A percentile compares a stretch with the other conserved stretches of the same genome.
These are phyloP conservation scores for Diachrysia chrysitis DNA, from an alignment of 2,888 invertebrate species.

Conservation along the genomic window DNA sequence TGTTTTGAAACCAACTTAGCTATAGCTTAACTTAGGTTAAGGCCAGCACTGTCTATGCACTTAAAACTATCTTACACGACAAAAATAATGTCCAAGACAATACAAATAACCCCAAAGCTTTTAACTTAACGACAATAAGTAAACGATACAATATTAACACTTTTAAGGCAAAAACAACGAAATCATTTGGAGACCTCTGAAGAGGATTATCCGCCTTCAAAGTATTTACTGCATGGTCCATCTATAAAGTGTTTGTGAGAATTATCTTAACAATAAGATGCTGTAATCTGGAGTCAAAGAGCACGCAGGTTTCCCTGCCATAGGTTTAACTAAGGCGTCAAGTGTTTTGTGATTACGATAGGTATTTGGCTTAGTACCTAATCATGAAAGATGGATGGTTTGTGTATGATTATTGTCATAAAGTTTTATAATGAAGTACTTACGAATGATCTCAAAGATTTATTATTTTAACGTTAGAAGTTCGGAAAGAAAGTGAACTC, in stretches of 20 bases:
- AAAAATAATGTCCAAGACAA: slow-evolving; percentile 41
- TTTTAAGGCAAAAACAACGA: slow-evolving; percentile 28
- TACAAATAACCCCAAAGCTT: slow-evolving; percentile 37
- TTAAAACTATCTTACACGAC: slow-evolving; percentile 37
- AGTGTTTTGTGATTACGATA: slow-evolving; percentile 38
- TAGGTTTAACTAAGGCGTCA: slow-evolving; percentile 21
- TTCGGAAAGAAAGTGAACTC: too few relatives aligned
- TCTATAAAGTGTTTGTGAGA: slow-evolving; percentile 44
- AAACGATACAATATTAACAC: slow-evolving; percentile 30
- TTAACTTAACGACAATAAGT: slow-evolving; percentile 33
- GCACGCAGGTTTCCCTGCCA: slow-evolving; percentile 32
- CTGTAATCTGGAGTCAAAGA: slow-evolving; percentile 49
- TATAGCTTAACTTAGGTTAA: background rate
- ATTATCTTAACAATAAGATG: slow-evolving; percentile 58
- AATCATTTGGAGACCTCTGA: background rate
- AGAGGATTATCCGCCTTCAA: background rate
- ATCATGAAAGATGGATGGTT: background rate
- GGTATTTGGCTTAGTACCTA: background rate
- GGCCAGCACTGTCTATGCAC: slow-evolving; percentile 20
- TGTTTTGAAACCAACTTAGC: background rate
- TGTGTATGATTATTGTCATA: too few relatives aligned
- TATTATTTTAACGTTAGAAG: too few relatives aligned
- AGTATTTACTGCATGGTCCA: slow-evolving; percentile 29
- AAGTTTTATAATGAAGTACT: background rate
- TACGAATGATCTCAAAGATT: too few relatives aligned